These are phyloP conservation scores for Gryon sp. DNA, from an alignment of 1,140 invertebrate genomes.

Conservation along the genomic window DNA sequence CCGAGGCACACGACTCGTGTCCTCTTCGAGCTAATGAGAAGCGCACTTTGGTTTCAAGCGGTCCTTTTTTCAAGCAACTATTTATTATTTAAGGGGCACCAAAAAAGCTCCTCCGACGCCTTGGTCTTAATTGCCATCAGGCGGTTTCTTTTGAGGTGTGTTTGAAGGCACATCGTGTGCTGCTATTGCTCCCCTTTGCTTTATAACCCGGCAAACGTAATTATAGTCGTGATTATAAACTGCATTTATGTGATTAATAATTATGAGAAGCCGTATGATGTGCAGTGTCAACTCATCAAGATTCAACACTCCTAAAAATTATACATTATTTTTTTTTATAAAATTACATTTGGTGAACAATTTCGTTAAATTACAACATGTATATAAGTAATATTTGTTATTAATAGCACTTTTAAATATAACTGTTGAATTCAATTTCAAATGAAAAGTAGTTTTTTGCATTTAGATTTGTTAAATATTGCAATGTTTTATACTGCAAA, in stretches of 20 bases:
- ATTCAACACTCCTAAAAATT: too few species aligned
- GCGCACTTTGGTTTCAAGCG: conserved; percentile 5
- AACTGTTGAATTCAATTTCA: too few species aligned
- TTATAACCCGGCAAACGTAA: conserved; percentile 30
- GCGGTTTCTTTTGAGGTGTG: conserved; percentile 64
- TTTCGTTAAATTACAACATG: too few species aligned
- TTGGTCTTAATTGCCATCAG: conserved; percentile 63
- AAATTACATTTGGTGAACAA: neutral
- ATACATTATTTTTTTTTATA: neutral
- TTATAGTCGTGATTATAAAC: conserved; percentile 61
- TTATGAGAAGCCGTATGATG: conserved; percentile 35
- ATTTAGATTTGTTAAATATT: too few species aligned
- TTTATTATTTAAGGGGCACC: conserved; percentile 66
- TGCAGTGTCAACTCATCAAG: conserved; percentile 40
- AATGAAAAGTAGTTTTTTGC: too few species aligned
- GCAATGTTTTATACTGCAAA: too few species aligned
- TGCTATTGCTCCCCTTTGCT: conserved; percentile 28
- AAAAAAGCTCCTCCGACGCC: conserved; percentile 60
- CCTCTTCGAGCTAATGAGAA: conserved; percentile 57
- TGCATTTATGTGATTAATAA: conserved; percentile 61
- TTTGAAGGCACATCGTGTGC: conserved; percentile 41
- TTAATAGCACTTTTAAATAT: too few species aligned
- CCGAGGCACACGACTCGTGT: conserved; percentile 43
- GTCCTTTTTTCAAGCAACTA: conserved; percentile 55
- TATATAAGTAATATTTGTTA: too few species aligned